Conservation (phyloP, 1,140 invertebrate genomes). For the Eupeodes corollae region DNA sequence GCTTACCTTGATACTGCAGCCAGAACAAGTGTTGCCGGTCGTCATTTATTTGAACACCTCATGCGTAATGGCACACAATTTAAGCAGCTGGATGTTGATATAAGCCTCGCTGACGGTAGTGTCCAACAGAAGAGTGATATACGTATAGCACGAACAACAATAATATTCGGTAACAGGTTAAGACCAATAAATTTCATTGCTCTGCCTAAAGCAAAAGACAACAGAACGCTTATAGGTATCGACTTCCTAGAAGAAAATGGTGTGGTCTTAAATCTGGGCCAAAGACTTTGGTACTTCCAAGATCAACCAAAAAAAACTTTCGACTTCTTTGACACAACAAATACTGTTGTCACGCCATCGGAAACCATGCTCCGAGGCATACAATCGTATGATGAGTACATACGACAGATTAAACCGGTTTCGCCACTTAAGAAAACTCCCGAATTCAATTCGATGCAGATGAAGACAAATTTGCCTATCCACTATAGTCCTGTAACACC, state of each 20-base stretch:
- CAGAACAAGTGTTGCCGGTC: conserved; percentile 3
- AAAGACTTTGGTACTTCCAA: conserved; percentile 5
- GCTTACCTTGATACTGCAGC: conserved; percentile 6
- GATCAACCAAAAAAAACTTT: too few relatives aligned
- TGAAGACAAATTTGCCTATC: too few relatives aligned
- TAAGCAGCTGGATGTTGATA: not conserved
- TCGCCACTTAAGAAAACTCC: too few relatives aligned
- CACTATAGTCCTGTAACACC: too few relatives aligned
- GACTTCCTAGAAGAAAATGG: too few relatives aligned
- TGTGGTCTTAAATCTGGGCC: conserved; percentile 5
- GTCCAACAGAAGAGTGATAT: not conserved
- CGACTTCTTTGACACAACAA: too few relatives aligned
- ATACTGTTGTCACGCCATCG: too few relatives aligned
- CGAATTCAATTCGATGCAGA: too few relatives aligned
- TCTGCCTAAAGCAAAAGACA: conserved; percentile 1
- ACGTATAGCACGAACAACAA: not conserved
- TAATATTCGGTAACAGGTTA: not conserved
- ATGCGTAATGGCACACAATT: not conserved
- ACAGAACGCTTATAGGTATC: conserved; percentile 5
- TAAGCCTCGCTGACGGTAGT: not conserved
- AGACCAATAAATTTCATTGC: conserved; percentile 1
- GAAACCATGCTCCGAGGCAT: too few relatives aligned
- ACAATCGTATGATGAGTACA: too few relatives aligned
- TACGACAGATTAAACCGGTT: too few relatives aligned
- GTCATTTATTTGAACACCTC: not conserved